Conservation (phyloP, 2,113 vertebrate species). For the Prionailurus bengalensis region DNA sequence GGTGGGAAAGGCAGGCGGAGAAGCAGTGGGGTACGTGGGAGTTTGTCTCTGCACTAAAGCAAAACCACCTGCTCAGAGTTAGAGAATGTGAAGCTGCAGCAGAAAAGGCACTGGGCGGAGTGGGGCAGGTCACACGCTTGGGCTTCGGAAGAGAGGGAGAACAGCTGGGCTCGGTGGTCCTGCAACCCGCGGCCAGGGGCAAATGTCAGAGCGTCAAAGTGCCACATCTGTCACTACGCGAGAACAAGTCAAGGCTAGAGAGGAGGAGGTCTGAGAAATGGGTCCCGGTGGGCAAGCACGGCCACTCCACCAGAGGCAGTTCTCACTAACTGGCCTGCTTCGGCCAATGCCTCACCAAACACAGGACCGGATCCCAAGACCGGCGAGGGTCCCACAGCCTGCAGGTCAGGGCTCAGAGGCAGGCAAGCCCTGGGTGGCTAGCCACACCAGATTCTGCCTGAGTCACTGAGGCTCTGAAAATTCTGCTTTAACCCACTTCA, state of each 20-base stretch:
- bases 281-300: accelerated
- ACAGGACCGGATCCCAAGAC: no score
- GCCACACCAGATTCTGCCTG: background rate
- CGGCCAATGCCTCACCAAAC: background rate
- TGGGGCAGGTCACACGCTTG: accelerated
- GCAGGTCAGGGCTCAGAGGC: background rate
- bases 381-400: background rate
- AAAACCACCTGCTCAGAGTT: background rate
- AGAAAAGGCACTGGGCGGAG: background rate
- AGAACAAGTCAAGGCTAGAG: background rate
- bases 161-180: background rate
- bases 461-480: background rate
- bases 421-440: background rate
- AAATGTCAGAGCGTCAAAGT: background rate
- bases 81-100: background rate
- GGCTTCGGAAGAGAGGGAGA: background rate
- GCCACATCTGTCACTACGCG: accelerated
- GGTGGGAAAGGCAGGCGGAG: background rate
- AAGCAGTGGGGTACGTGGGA: background rate
- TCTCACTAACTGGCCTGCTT: background rate
- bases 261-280: background rate
- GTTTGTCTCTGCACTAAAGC: background rate
- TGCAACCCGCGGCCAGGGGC: background rate
- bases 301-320: background rate
- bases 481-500: background rate